Evolutionary conservation across 2,888 invertebrate genomes (phyloP).

Genomic region (Drosophila lutescens): DNA sequence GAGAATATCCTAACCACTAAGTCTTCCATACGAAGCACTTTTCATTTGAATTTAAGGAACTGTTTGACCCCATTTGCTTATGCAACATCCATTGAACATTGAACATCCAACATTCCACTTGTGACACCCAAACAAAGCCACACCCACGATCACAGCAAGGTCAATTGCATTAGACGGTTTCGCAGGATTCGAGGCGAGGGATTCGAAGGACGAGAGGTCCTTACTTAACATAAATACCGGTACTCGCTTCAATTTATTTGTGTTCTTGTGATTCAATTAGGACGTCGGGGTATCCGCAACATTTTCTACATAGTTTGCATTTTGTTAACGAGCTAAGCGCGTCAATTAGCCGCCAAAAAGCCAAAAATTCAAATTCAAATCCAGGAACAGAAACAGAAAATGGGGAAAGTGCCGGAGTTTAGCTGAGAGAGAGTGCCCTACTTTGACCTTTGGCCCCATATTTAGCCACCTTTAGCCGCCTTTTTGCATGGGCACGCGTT

Average conservation of each 20-base stretch:
- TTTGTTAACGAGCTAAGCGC: conserved; percentile 79
- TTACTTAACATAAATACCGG: conserved; percentile 66
- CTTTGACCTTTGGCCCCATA: conserved; percentile 67
- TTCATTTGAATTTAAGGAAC: too few relatives aligned
- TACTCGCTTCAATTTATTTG: conserved; percentile 31
- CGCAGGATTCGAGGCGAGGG: not conserved
- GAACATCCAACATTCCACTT: not conserved
- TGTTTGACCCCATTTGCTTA: conserved; percentile 27
- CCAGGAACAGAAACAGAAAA: not conserved
- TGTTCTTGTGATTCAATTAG: conserved; percentile 70
- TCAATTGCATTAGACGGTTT: conserved; percentile 42
- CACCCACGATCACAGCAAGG: conserved; percentile 27
- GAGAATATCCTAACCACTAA: too few relatives aligned
- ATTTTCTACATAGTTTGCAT: conserved; percentile 72
- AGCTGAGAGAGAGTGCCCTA: conserved; percentile 52
- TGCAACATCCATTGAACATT: conserved; percentile 13
- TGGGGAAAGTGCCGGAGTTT: not conserved
- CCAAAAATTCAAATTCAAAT: not conserved
- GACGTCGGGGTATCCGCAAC: conserved; percentile 45
- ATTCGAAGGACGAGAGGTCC: not conserved
- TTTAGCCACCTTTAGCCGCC: conserved; percentile 53
- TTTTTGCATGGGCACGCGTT: conserved; percentile 56
- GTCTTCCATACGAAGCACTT: too few relatives aligned
- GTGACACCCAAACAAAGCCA: conserved; percentile 7
- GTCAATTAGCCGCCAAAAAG: conserved; percentile 68